A percentile compares a stretch with the other conserved stretches of the same genome.
Evolutionary conservation across 2,797 vertebrate species (phyloP).

Genomic region (Cygnus olor): DNA sequence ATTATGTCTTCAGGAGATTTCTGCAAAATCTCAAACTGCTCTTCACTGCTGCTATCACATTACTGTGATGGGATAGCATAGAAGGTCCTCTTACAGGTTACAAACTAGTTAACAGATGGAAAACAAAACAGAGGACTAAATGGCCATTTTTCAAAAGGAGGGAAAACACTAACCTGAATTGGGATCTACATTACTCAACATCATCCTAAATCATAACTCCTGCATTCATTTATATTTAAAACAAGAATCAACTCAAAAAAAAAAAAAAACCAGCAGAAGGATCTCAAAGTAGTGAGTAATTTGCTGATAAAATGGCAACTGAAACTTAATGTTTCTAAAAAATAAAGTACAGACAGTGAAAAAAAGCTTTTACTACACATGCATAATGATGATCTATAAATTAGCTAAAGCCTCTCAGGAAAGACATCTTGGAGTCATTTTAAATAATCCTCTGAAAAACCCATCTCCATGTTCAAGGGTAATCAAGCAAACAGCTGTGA

Average conservation of each 20-base stretch:
- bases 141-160: not conserved
- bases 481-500: slow-evolving; percentile 46
- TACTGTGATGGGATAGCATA: not conserved
- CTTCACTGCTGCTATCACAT: not conserved
- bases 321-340: slow-evolving; percentile 7
- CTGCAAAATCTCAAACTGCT: not conserved
- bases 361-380: not conserved
- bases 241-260: not conserved
- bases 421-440: not conserved
- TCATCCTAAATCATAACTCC: not conserved
- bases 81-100: not conserved
- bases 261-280: not conserved
- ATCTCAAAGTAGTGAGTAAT: not conserved
- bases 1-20: not conserved
- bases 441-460: slow-evolving; percentile 11
- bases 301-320: not conserved
- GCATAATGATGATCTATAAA: not conserved
- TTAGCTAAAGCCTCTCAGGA: not conserved
- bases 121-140: not conserved
- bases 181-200: not conserved
- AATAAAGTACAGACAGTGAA: not conserved
- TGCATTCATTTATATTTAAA: not conserved
- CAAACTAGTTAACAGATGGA: not conserved
- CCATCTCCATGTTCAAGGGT: slow-evolving; percentile 19
- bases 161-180: not conserved